These are phyloP conservation scores for Globodera rostochiensis DNA, from an alignment of 1,140 invertebrate genomes.

Conservation along the genomic window DNA sequence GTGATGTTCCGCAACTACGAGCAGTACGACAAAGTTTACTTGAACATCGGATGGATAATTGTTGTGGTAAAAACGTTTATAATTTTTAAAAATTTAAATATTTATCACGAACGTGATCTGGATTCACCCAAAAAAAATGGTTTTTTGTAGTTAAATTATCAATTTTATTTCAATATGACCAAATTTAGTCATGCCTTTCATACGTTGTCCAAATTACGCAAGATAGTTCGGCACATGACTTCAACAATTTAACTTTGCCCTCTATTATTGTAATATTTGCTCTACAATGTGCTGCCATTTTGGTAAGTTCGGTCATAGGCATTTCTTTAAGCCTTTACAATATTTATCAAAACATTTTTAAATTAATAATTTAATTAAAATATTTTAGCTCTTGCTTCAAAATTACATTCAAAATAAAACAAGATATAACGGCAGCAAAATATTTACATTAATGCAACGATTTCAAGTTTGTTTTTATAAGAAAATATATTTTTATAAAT, in stretches of 20 bases:
- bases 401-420: neutral
- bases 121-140: no score
- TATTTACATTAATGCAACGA: neutral
- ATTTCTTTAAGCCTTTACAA: neutral
- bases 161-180: no score
- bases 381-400: neutral
- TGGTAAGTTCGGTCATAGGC: neutral
- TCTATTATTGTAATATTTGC: neutral
- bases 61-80: neutral
- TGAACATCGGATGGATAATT: neutral
- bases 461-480: neutral
- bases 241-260: neutral
- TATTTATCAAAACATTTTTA: neutral
- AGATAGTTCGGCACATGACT: neutral
- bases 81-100: no score
- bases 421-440: neutral
- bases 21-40: neutral
- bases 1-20: neutral
- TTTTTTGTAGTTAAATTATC: no score
- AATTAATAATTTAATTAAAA: neutral
- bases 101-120: no score
- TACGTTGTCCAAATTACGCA: neutral
- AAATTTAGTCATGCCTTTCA: neutral
- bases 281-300: neutral
- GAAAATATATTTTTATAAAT: neutral